phyloP scores from a whole-genome alignment of 2,113 vertebrate species.

The Petrocephalus zakoni region DNA sequence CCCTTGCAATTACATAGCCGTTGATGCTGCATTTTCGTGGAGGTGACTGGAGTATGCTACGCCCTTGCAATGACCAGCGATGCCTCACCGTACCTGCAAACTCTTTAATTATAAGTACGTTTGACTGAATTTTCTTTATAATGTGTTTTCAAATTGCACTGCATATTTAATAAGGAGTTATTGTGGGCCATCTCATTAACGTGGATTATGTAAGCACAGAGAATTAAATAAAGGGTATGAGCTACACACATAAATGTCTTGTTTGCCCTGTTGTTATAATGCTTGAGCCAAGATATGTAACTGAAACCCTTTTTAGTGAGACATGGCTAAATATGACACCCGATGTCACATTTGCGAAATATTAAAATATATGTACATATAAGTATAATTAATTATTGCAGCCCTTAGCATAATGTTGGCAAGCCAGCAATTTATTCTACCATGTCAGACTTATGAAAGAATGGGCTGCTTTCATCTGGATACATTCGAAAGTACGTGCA shows the following conservation, averaged over 20 bases:
- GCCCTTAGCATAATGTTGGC: neutral
- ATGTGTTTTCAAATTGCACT: conserved; percentile 56
- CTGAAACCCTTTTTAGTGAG: neutral
- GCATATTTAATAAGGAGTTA: conserved; percentile 56
- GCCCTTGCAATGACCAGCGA: conserved; percentile 45
- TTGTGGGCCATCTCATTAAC: conserved; percentile 53
- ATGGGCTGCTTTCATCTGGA: neutral
- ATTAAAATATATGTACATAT: neutral
- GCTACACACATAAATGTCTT: conserved; percentile 24
- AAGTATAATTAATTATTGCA: neutral
- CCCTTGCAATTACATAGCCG: neutral
- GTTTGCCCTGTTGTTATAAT: conserved; percentile 16
- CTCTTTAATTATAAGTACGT: conserved; percentile 64
- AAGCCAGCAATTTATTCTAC: neutral
- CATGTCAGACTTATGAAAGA: neutral
- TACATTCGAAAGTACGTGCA: neutral
- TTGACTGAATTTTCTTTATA: conserved; percentile 62
- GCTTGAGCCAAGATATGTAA: neutral
- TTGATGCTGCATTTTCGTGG: conserved; percentile 18
- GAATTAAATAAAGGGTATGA: conserved; percentile 51
- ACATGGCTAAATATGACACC: neutral
- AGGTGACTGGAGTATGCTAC: conserved; percentile 37
- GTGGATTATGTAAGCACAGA: conserved; percentile 57
- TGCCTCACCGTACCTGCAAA: conserved; percentile 53
- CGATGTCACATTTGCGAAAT: neutral